Percentiles rank a stretch among this genome's conserved stretches.
phyloP scores from a whole-genome alignment of 2,888 invertebrate genomes.

The Pandemis cinnamomeana region DNA sequence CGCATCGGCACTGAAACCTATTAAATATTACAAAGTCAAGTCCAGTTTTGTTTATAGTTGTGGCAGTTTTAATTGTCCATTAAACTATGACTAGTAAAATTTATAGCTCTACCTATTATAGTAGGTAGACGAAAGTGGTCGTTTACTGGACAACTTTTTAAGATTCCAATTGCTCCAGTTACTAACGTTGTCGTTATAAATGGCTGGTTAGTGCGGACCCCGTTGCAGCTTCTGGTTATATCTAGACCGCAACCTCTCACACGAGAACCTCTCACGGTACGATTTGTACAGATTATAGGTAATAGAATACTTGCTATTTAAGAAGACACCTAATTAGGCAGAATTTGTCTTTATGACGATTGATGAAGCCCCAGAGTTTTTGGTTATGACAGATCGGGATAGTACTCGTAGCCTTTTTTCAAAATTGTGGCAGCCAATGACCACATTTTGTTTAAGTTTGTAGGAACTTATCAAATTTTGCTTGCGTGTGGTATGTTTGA shows the following conservation, averaged over 20 bases:
- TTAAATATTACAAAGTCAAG: too few relatives aligned
- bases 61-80: not conserved
- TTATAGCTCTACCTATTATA: not conserved
- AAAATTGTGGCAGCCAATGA: too few relatives aligned
- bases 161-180: constrained; percentile 22
- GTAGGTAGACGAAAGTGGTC: not conserved
- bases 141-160: constrained; percentile 6
- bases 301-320: constrained; percentile 12
- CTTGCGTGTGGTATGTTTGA: too few relatives aligned
- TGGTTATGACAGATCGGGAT: too few relatives aligned
- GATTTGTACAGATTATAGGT: constrained; percentile 50
- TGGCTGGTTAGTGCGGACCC: constrained; percentile 10
- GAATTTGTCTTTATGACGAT: not conserved
- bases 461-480: too few relatives aligned
- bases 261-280: constrained; percentile 75
- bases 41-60: not conserved
- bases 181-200: constrained; percentile 19
- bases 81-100: not conserved
- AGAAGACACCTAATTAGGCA: not conserved
- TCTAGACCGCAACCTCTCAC: constrained; percentile 58
- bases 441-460: too few relatives aligned
- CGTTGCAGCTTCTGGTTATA: constrained; percentile 32
- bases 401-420: too few relatives aligned
- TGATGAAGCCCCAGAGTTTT: too few relatives aligned
- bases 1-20: too few relatives aligned